These are phyloP conservation scores for Rhogogaster chlorosoma DNA, from an alignment of 2,888 invertebrate species.

Conservation along the genomic window DNA sequence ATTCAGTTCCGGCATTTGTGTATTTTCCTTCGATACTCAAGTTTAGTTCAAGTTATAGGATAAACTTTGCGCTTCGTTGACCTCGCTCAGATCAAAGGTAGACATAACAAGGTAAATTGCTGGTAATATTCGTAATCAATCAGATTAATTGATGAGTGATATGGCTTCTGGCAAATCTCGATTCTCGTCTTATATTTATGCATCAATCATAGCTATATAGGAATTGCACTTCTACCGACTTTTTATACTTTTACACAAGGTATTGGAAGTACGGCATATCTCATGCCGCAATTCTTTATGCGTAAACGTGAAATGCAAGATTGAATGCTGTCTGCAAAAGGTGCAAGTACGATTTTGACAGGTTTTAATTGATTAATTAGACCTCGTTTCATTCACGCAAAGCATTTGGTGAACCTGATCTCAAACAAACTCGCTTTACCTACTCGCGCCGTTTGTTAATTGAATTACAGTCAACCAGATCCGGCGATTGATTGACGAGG, in stretches of 20 bases:
- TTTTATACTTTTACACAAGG: too few species aligned
- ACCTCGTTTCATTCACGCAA: neutral
- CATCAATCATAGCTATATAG: neutral
- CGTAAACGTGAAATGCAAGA: neutral
- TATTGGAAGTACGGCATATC: neutral
- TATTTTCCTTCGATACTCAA: neutral
- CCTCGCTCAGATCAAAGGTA: neutral
- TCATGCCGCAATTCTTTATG: neutral
- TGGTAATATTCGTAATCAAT: neutral
- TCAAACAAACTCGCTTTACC: neutral
- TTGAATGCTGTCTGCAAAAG: neutral
- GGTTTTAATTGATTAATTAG: constrained; percentile 5
- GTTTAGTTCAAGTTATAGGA: neutral
- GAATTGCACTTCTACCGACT: neutral
- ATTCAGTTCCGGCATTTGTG: neutral
- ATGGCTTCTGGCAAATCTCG: neutral
- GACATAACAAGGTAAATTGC: neutral
- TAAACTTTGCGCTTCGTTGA: neutral
- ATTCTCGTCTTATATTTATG: neutral
- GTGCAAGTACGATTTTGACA: neutral
- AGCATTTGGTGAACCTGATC: neutral
- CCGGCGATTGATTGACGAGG: constrained; percentile 13
- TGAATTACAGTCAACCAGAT: neutral
- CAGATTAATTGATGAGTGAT: neutral
- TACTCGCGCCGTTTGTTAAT: neutral